phyloP scores from a whole-genome alignment of 2,113 vertebrate genomes.

The Piaya cayana region DNA sequence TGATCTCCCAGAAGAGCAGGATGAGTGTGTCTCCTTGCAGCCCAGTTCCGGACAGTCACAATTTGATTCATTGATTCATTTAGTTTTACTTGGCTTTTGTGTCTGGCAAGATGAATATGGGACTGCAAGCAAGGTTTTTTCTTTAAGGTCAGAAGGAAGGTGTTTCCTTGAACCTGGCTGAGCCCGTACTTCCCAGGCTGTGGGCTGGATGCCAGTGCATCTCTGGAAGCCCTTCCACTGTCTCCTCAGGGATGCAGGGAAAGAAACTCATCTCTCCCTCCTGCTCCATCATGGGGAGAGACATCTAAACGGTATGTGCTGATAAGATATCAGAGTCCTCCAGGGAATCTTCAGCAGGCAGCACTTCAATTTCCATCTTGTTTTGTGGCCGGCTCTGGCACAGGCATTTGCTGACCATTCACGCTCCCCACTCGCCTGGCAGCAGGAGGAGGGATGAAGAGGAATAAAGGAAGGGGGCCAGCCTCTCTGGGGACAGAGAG shows the following conservation, averaged over 20 bases:
- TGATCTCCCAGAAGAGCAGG: constrained; percentile 62
- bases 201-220: not conserved
- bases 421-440: rapidly evolving
- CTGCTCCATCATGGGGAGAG: not conserved
- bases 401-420: not conserved
- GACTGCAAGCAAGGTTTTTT: not conserved
- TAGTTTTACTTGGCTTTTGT: constrained; percentile 44
- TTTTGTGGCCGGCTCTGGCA: not conserved
- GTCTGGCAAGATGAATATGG: not conserved
- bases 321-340: not conserved
- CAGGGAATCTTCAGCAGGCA: not conserved
- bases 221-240: not conserved
- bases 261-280: not conserved
- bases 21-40: constrained; percentile 46
- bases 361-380: not conserved
- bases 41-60: not conserved
- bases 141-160: not conserved
- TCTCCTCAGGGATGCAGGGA: not conserved
- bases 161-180: constrained; percentile 3
- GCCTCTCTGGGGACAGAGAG: not conserved
- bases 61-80: constrained; percentile 55
- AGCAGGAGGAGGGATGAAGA: not conserved
- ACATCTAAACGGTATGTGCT: not conserved
- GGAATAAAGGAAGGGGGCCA: not conserved
- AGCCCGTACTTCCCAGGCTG: not conserved